Percentiles rank a stretch among this genome's conserved stretches.
Conservation (phyloP, 1,140 invertebrate species). For the Lineus longissimus region DNA sequence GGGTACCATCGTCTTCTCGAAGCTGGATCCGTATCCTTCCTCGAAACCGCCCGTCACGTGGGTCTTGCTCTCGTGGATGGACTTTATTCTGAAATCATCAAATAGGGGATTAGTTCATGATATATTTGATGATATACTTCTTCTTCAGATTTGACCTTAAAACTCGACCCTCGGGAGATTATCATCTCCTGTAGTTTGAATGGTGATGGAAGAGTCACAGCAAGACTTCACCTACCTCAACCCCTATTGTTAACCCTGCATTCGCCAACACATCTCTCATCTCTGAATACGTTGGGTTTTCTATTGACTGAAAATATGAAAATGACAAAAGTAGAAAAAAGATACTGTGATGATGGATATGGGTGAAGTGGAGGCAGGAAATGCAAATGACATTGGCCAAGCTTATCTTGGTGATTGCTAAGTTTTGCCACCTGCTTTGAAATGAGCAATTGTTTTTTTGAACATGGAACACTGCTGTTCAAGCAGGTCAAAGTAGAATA, state of each 20-base stretch:
- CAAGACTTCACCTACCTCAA: constrained; percentile 68
- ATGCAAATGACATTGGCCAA: not conserved
- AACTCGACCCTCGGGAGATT: not conserved
- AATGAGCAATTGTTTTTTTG: not conserved
- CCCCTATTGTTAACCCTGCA: constrained; percentile 75
- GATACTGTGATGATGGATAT: constrained; percentile 1
- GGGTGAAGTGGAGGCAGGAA: not conserved
- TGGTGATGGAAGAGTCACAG: not conserved
- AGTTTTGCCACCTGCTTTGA: too few species aligned
- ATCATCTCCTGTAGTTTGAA: not conserved
- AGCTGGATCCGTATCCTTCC: constrained; percentile 89
- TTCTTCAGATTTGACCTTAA: too few species aligned
- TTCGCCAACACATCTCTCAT: constrained; percentile 85
- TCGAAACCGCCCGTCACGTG: constrained; percentile 71
- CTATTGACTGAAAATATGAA: constrained; percentile 65
- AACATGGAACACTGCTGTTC: not conserved
- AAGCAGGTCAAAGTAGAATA: not conserved
- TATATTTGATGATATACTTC: constrained; percentile 4
- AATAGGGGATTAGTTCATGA: constrained; percentile 13
- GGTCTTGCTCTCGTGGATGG: constrained; percentile 86
- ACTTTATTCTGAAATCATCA: constrained; percentile 69
- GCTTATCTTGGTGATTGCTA: not conserved
- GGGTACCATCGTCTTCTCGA: constrained; percentile 84
- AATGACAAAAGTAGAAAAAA: constrained; percentile 15
- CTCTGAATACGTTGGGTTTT: constrained; percentile 90